Evolutionary conservation across 2,888 invertebrate species (phyloP), one percentile per base, ranked within the genome.

Genomic region (Dendrolimus houi): DNA sequence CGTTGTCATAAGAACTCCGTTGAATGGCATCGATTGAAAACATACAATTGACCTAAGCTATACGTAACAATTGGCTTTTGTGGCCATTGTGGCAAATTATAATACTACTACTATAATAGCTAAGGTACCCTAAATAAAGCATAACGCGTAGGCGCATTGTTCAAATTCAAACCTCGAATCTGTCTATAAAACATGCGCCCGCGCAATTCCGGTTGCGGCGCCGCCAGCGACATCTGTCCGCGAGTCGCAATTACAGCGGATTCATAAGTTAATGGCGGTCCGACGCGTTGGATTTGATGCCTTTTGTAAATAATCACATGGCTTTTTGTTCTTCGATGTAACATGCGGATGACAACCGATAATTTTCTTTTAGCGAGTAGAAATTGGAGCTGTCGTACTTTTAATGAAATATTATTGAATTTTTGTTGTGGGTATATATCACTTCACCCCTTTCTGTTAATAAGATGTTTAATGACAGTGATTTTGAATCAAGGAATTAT

Each of bases 351-450:
- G 70, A 66, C 70, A 73, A 69, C 70, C 67, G 64, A 69, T 74
- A 78, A 81, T 83, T 82, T 79, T 68, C 29, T 29, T 29, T 29
- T 3, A 29, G 29, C 29, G 29, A 6, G 29, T 6, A 29, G 29
- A 29, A 29, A 47, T 47, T 47, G 47, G 47, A 47, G 12, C 47
- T 10, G 47, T 47, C 6, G 47, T 3, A 47, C 62, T 70, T 73
- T 75, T 77, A 47, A 47, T 47, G 47, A 47, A 47, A 47, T 47
- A 47, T 9, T 75, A 67, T 58, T 55, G 55, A 55, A 29, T 77
- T 78, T 80, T 76, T 89, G 87, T 89, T 88, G 79, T 87, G 83
- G 82, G 74, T 87, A 84, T 87, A 84, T 62, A 72, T 88, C 85
- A 81, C 86, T 72, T 56, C 47, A 47, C 47, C 47, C 47, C 12